These are phyloP conservation scores for Eira barbara DNA, from an alignment of 2,113 vertebrate genomes.

Conservation along the genomic window DNA sequence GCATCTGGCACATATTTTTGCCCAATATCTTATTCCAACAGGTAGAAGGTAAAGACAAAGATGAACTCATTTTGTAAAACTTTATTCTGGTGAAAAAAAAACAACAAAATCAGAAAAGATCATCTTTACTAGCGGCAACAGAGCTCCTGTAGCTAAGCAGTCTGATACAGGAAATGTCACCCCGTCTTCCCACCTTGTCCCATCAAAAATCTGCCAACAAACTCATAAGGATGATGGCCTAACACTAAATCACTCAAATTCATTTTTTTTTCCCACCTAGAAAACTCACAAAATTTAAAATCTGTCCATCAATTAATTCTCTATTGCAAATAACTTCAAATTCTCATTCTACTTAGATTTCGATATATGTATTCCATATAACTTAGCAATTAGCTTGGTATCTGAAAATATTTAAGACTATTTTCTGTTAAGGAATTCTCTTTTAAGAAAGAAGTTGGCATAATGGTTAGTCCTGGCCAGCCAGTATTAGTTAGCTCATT, in stretches of 20 bases:
- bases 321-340: neutral
- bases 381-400: slow-evolving; percentile 14
- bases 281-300: neutral
- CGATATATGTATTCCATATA: neutral
- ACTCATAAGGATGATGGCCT: neutral
- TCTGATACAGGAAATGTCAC: neutral
- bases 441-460: neutral
- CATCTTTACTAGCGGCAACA: neutral
- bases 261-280: neutral
- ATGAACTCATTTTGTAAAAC: neutral
- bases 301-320: neutral
- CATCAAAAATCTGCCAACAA: neutral
- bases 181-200: neutral
- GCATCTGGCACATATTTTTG: too few relatives aligned
- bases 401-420: neutral
- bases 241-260: neutral
- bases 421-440: slow-evolving; percentile 7
- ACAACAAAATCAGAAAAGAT: neutral
- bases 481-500: neutral
- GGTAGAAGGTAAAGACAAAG: neutral
- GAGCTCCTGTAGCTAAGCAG: neutral
- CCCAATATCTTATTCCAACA: neutral
- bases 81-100: neutral
- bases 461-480: neutral
- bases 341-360: neutral